phyloP scores from a whole-genome alignment of 2,888 invertebrate species.

The Brachyopa scutellaris region DNA sequence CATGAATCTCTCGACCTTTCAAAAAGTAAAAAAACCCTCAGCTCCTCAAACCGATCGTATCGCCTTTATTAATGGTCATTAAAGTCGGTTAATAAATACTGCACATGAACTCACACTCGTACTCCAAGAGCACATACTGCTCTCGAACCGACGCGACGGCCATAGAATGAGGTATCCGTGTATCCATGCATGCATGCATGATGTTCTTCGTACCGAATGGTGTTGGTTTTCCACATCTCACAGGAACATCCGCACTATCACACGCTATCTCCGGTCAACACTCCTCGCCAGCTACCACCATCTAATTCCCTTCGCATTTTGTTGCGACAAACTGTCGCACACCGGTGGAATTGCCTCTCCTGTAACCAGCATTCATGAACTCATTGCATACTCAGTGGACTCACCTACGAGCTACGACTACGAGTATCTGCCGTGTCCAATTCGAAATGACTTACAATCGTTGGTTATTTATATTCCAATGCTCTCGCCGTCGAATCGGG shows the following conservation, averaged over 20 bases:
- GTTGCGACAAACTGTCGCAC: slow-evolving; percentile 71
- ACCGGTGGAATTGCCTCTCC: slow-evolving; percentile 44
- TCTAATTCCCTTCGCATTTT: slow-evolving; percentile 60
- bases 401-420: no score
- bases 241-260: slow-evolving; percentile 48
- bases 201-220: slow-evolving; percentile 43
- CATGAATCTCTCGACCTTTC: slow-evolving; percentile 43
- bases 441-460: slow-evolving; percentile 64
- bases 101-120: slow-evolving; percentile 38
- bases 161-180: slow-evolving; percentile 8
- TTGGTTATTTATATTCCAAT: slow-evolving; percentile 55
- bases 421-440: slow-evolving; percentile 61
- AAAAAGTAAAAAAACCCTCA: no score
- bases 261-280: slow-evolving; percentile 55
- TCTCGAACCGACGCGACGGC: neutral
- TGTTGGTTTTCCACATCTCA: slow-evolving; percentile 56
- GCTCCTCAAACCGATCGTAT: slow-evolving; percentile 56
- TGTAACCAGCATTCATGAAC: slow-evolving; percentile 7
- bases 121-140: neutral
- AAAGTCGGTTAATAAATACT: slow-evolving; percentile 70
- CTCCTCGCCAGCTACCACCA: slow-evolving; percentile 7
- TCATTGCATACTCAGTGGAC: neutral
- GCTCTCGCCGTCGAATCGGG: slow-evolving; percentile 4
- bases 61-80: slow-evolving; percentile 71
- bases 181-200: slow-evolving; percentile 42